Conservation (phyloP, 2,888 invertebrate genomes). For the Leptopilina drosophilae region DNA sequence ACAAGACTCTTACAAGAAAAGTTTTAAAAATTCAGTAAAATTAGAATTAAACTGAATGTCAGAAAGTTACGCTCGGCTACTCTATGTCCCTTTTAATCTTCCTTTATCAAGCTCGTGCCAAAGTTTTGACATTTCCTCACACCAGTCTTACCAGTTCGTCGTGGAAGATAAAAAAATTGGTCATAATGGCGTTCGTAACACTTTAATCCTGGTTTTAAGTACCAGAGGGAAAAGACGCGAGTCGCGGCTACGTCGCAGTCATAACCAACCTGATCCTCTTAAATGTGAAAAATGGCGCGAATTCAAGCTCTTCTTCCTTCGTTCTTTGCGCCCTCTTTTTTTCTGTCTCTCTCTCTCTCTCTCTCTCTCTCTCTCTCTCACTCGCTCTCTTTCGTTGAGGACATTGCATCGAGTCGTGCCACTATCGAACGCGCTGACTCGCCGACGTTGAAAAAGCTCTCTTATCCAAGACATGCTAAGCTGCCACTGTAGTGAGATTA, state of each 20-base stretch:
- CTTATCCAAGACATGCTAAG: conserved; percentile 51
- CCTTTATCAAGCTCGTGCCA: conserved; percentile 33
- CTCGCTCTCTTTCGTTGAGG: background rate
- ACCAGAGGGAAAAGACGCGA: conserved; percentile 27
- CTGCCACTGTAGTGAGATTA: conserved; percentile 55
- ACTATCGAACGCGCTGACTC: conserved; percentile 64
- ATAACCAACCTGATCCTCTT: conserved; percentile 64
- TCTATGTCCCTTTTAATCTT: conserved; percentile 27
- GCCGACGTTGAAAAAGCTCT: conserved; percentile 60
- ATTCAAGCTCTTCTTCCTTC: background rate
- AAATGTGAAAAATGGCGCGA: conserved; percentile 60
- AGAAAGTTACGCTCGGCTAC: conserved; percentile 28
- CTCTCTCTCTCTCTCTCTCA: no score
- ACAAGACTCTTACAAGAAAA: conserved; percentile 5
- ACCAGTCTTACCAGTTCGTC: conserved; percentile 1
- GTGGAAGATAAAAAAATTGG: conserved; percentile 35
- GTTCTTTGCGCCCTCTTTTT: background rate
- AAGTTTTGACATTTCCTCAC: conserved; percentile 39
- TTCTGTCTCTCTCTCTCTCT: no score
- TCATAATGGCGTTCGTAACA: conserved; percentile 34
- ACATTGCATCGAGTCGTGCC: conserved; percentile 24
- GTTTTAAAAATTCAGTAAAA: conserved; percentile 15
- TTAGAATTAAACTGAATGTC: conserved; percentile 26
- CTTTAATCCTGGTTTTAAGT: conserved; percentile 39
- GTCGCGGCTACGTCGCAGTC: conserved; percentile 49